These are phyloP conservation scores for Physella acuta DNA, from an alignment of 1,140 invertebrate species.

Conservation along the genomic window DNA sequence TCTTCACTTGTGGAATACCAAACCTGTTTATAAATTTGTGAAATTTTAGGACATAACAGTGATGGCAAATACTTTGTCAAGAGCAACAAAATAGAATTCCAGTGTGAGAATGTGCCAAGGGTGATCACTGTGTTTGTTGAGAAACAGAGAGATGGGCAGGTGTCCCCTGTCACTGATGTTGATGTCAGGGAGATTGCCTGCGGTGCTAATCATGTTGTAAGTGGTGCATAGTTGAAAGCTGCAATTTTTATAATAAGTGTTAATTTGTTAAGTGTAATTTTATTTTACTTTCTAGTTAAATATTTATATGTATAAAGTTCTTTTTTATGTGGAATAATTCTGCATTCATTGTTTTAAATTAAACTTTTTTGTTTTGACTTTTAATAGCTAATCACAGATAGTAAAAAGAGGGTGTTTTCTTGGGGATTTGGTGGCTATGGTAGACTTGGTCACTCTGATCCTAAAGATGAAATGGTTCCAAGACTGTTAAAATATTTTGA, in stretches of 20 bases:
- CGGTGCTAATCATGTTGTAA: slow-evolving; percentile 85
- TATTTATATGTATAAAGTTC: no score
- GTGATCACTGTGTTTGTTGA: slow-evolving; percentile 84
- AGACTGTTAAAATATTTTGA: slow-evolving; percentile 87
- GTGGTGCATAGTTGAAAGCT: no score
- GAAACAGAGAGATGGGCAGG: slow-evolving; percentile 82
- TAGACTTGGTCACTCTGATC: slow-evolving; percentile 86
- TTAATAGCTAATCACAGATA: slow-evolving; percentile 78
- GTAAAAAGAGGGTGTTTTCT: slow-evolving; percentile 81
- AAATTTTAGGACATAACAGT: slow-evolving; percentile 81
- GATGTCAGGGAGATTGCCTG: slow-evolving; percentile 87
- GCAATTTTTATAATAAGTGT: no score
- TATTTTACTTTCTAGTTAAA: no score
- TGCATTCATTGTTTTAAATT: no score
- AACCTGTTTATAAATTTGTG: no score
- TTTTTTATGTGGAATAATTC: no score
- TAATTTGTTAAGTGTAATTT: no score
- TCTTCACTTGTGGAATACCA: no score
- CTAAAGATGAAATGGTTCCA: slow-evolving; percentile 87
- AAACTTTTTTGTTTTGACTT: no score
- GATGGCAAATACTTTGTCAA: slow-evolving; percentile 92
- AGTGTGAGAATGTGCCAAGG: slow-evolving; percentile 82
- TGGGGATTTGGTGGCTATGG: slow-evolving; percentile 96
- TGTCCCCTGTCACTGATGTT: slow-evolving; percentile 79
- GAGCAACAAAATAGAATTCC: slow-evolving; percentile 81